phyloP scores from a whole-genome alignment of 1,140 invertebrate species.

The Ericerus pela region DNA sequence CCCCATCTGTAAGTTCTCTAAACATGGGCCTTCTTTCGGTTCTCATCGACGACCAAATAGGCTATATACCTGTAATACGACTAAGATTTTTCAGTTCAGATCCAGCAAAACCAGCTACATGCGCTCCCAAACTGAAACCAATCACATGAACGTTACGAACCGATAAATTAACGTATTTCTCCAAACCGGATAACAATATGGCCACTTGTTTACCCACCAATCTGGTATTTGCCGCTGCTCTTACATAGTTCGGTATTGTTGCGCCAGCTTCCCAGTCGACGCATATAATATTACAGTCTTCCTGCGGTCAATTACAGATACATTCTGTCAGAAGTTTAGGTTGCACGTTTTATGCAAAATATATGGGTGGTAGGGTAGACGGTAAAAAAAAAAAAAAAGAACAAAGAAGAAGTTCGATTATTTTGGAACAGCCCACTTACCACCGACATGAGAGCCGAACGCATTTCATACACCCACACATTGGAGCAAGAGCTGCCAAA shows the following conservation, averaged over 20 bases:
- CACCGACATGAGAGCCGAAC: conserved; percentile 70
- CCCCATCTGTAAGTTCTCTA: too few species aligned
- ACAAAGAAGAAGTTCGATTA: background rate
- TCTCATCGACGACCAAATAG: background rate
- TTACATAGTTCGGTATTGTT: conserved; percentile 77
- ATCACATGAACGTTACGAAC: conserved; percentile 68
- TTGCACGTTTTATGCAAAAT: background rate
- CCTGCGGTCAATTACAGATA: conserved; percentile 26
- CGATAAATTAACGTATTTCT: conserved; percentile 37
- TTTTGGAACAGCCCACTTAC: conserved; percentile 35
- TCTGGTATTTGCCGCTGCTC: conserved; percentile 82
- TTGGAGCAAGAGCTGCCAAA: conserved; percentile 80
- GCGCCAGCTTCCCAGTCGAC: conserved; percentile 91
- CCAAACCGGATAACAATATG: conserved; percentile 45
- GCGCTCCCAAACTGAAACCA: conserved; percentile 79
- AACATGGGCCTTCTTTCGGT: too few species aligned
- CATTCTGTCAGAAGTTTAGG: background rate
- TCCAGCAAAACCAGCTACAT: conserved; percentile 85
- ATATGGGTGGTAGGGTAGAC: background rate
- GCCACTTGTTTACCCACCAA: conserved; percentile 81
- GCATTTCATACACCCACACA: conserved; percentile 87
- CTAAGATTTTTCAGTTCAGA: conserved; percentile 66
- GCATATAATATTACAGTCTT: conserved; percentile 76
- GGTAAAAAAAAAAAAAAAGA: background rate
- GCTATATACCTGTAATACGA: conserved; percentile 58